Evolutionary conservation across 2,797 vertebrate species (phyloP).

Genomic region (Tapirus indicus): DNA sequence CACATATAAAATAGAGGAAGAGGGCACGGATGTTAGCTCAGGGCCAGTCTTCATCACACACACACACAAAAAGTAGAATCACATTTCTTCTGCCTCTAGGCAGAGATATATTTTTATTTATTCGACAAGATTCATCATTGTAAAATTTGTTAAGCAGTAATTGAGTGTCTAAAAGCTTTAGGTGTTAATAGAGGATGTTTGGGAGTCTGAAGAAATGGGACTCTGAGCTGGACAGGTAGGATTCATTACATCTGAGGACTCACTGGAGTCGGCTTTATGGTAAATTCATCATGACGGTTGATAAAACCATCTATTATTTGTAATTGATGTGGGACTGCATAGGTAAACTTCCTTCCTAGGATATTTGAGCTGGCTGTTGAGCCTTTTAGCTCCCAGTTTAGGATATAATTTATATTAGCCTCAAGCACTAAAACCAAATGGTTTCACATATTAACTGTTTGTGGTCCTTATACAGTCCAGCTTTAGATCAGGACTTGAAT

Average conservation of each 20-base stretch:
- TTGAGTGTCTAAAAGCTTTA: background rate
- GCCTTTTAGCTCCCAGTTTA: background rate
- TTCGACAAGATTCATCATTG: background rate
- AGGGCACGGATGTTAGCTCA: too few relatives aligned
- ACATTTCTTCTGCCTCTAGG: background rate
- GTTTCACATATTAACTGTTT: background rate
- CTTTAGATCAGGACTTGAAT: background rate
- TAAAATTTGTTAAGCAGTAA: slow-evolving; percentile 5
- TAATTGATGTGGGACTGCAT: background rate
- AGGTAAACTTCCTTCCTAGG: background rate
- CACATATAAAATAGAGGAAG: too few relatives aligned
- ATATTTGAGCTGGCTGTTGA: background rate
- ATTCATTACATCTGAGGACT: slow-evolving; percentile 1
- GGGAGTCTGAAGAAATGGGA: background rate
- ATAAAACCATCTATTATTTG: background rate
- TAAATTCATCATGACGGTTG: background rate
- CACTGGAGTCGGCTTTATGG: background rate
- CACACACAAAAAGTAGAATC: background rate
- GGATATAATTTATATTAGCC: background rate
- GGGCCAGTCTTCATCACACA: too few relatives aligned
- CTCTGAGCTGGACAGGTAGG: background rate
- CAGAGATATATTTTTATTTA: slow-evolving; percentile 30
- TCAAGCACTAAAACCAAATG: slow-evolving; percentile 12
- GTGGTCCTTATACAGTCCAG: background rate
- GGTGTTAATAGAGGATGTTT: background rate